Base-by-base conservation (phyloP, 2,113 vertebrate species). In the Pimephales promelas region DNA sequence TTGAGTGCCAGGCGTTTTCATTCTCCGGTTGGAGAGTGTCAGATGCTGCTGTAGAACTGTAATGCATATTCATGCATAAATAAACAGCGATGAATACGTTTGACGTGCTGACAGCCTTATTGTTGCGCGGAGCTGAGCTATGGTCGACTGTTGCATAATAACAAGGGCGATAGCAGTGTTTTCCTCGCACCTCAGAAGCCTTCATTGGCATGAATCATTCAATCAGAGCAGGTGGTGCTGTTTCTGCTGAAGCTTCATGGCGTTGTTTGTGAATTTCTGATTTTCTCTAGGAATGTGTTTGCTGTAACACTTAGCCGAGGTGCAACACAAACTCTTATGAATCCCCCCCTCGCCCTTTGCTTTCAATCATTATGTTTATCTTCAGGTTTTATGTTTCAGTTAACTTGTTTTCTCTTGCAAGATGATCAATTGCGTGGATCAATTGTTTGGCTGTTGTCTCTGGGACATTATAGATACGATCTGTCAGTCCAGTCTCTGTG, bases 1-100 rank as follows among this genome's bases (percentile, higher is more conserved):
- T 59, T 62, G 31, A 66, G 56, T 66, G 62, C 45, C 64, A 70
- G 45, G 49, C 26, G 18, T 71, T 86, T 68, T 81, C 49, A 18
- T n/a, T 28, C 59, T 56, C 71, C 4, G 34, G 57, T n/a, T 36
- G 43, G 71, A 28, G 49, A 45, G 81, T 66, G 77, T 82, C 56
- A 62, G 82, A 56, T 64, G 45, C 79, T 74, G 84, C 16, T 54
- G 34, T 84, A 64, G 68, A 66, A 45, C 68, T 28, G 80, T 54
- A 75, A 72, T 71, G 81, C 84, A 83, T 83, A 79, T 85, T 86
- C 87, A 84, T 82, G 85, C 71, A 66, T 80, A 83, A 85, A 81
- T 88, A 85, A 86, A 79, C 81, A 84, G 84, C 84, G 76, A 43
- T 61, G 64, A 86, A 77, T 22, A 34, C 20, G 20, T 71, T 26